Percentiles rank a stretch among this genome's conserved stretches.
These are phyloP conservation scores for Lanistes nyassanus DNA, from an alignment of 1,140 invertebrate species.

Conservation along the genomic window DNA sequence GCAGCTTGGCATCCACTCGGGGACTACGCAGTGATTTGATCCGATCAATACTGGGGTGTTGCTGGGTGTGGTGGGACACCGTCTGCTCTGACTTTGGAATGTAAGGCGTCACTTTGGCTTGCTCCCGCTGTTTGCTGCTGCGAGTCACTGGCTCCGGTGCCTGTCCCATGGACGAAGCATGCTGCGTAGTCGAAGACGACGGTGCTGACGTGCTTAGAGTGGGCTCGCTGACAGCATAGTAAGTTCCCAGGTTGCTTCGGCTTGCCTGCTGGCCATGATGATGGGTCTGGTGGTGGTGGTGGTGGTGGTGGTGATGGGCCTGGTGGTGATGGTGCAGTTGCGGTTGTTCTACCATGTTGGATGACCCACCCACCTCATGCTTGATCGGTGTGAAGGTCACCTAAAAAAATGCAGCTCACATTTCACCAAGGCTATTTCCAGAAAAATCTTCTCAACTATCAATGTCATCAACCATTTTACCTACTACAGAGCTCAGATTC, in stretches of 20 bases:
- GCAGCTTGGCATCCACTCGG: constrained; percentile 46
- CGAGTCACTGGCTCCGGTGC: constrained; percentile 10
- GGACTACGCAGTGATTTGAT: constrained; percentile 40
- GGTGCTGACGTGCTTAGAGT: constrained; percentile 13
- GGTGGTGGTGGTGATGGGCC: constrained; percentile 9
- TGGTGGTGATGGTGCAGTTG: not conserved
- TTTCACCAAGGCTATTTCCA: too few species aligned
- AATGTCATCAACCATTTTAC: too few species aligned
- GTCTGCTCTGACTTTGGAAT: constrained; percentile 51
- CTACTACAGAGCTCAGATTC: too few species aligned
- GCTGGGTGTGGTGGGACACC: not conserved
- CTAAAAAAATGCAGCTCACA: not conserved
- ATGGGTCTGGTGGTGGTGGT: constrained; percentile 8
- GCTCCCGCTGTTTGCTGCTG: constrained; percentile 38
- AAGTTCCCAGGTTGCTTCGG: constrained; percentile 1
- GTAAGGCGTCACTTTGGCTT: constrained; percentile 55
- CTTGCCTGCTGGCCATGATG: constrained; percentile 19
- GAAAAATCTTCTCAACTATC: too few species aligned
- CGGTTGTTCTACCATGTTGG: too few species aligned
- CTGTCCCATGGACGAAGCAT: constrained; percentile 18
- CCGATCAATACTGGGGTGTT: constrained; percentile 25
- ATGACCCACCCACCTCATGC: not conserved
- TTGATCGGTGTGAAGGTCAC: constrained; percentile 20
- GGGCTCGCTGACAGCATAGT: not conserved
- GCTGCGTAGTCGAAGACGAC: not conserved